These are phyloP conservation scores for Pterobdella sp. DNA, from an alignment of 2,888 invertebrate genomes.

Conservation along the genomic window DNA sequence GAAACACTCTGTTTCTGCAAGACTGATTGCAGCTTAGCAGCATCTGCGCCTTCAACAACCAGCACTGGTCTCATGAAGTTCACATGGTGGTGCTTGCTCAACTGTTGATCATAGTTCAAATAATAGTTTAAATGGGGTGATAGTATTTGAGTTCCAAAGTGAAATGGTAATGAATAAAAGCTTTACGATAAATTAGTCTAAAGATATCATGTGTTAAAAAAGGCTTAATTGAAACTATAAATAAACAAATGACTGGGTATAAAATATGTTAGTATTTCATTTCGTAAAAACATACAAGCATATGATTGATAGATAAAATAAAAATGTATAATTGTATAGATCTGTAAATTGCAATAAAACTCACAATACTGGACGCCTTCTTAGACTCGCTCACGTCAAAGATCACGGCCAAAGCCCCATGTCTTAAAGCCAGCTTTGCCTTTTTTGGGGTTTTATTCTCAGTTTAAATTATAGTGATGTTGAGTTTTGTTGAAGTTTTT, in stretches of 20 bases:
- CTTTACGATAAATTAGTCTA: background rate
- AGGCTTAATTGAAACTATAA: background rate
- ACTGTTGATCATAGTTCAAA: slow-evolving; percentile 13
- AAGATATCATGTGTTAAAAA: background rate
- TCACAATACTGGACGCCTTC: slow-evolving; percentile 21
- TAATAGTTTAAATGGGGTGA: background rate
- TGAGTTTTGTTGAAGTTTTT: too few species aligned
- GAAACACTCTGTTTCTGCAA: slow-evolving; percentile 16
- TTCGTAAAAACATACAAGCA: too few species aligned
- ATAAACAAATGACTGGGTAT: background rate
- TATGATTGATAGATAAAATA: too few species aligned
- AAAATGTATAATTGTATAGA: background rate
- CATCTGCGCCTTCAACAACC: slow-evolving; percentile 20
- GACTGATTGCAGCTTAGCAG: slow-evolving; percentile 18
- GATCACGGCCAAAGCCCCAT: slow-evolving; percentile 30
- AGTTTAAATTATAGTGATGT: too few species aligned
- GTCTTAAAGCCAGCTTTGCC: slow-evolving; percentile 29
- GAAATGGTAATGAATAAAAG: background rate
- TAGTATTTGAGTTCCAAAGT: background rate
- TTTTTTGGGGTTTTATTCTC: too few species aligned
- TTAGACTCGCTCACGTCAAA: slow-evolving; percentile 29
- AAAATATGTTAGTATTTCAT: too few species aligned
- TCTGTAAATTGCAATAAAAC: background rate
- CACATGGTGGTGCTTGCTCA: background rate
- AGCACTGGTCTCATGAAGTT: slow-evolving; percentile 20